phyloP scores from a whole-genome alignment of 2,797 vertebrate species.

The Microhierax caerulescens region DNA sequence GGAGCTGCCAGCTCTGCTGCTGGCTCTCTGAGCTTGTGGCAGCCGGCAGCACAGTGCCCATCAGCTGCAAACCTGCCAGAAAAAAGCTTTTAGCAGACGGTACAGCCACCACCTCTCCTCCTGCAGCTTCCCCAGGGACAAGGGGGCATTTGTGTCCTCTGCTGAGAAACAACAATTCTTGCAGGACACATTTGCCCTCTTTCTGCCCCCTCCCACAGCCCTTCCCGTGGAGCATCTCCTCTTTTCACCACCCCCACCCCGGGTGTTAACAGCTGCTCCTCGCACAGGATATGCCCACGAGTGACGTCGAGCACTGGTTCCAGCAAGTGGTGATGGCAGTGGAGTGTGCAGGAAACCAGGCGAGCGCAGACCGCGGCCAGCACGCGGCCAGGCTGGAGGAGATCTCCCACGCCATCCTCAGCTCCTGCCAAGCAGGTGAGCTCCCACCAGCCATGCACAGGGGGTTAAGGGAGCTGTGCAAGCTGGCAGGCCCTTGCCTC shows the following conservation, averaged over 20 bases:
- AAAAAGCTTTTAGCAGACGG: not conserved
- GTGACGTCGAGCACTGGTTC: slow-evolving; percentile 82
- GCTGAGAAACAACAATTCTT: not conserved
- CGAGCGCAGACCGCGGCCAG: slow-evolving; percentile 24
- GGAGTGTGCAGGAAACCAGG: slow-evolving; percentile 74
- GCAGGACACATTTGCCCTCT: not conserved
- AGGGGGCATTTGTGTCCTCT: not conserved
- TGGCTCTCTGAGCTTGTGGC: not conserved
- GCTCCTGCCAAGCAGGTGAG: slow-evolving; percentile 20
- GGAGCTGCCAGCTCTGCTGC: not conserved
- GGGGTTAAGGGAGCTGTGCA: fast-evolving
- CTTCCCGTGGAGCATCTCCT: not conserved
- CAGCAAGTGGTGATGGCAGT: slow-evolving; percentile 82
- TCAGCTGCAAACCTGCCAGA: not conserved
- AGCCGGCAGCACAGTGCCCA: not conserved
- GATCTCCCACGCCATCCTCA: slow-evolving; percentile 79
- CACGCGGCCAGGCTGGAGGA: slow-evolving; percentile 75
- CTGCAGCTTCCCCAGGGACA: not conserved
- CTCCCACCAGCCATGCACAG: fast-evolving
- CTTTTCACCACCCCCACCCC: fast-evolving
- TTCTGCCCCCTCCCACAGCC: fast-evolving
- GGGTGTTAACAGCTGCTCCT: not conserved
- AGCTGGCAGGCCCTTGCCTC: not conserved
- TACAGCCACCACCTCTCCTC: not conserved
- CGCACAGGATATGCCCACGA: slow-evolving; percentile 78